A percentile compares a stretch with the other conserved stretches of the same genome.
Evolutionary conservation across 92 coral and sea anemone species (phyloP).

Genomic region (Chrysogorgia sp.): DNA sequence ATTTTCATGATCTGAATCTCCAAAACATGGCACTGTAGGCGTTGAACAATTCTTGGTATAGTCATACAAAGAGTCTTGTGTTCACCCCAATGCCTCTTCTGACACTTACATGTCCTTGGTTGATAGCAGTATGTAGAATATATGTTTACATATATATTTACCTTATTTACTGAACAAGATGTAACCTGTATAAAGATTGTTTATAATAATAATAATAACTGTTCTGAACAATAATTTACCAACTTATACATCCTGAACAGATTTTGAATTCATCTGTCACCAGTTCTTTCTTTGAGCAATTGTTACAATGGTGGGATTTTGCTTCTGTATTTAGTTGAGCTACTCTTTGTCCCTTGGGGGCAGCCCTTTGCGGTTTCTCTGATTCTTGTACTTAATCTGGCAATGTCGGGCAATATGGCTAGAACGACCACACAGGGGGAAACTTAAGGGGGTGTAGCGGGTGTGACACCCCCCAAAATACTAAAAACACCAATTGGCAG

Average conservation of each 20-base stretch:
- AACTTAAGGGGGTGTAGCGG: too few species aligned
- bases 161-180: too few species aligned
- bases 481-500: too few species aligned
- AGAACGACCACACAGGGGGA: slow-evolving; percentile 57
- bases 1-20: slow-evolving; percentile 41
- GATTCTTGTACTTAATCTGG: too few species aligned
- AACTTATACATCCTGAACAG: slow-evolving; percentile 47
- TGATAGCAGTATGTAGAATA: too few species aligned
- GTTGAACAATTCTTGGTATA: slow-evolving; percentile 49
- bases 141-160: too few species aligned
- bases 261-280: slow-evolving; percentile 16
- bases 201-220: too few species aligned
- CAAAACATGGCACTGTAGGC: slow-evolving; percentile 40
- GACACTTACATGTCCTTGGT: too few species aligned
- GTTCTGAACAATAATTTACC: slow-evolving; percentile 47
- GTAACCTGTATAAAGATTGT: too few species aligned
- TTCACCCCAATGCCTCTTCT: slow-evolving; percentile 56
- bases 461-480: too few species aligned
- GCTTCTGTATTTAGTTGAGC: slow-evolving; percentile 29
- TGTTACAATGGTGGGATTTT: slow-evolving; percentile 59
- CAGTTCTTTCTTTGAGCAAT: slow-evolving; percentile 45
- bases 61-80: slow-evolving; percentile 50
- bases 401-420: slow-evolving; percentile 50
- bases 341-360: slow-evolving; percentile 65
- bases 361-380: too few species aligned